These are phyloP conservation scores for Ifrita kowaldi DNA, from an alignment of 2,113 vertebrate species.

Conservation along the genomic window DNA sequence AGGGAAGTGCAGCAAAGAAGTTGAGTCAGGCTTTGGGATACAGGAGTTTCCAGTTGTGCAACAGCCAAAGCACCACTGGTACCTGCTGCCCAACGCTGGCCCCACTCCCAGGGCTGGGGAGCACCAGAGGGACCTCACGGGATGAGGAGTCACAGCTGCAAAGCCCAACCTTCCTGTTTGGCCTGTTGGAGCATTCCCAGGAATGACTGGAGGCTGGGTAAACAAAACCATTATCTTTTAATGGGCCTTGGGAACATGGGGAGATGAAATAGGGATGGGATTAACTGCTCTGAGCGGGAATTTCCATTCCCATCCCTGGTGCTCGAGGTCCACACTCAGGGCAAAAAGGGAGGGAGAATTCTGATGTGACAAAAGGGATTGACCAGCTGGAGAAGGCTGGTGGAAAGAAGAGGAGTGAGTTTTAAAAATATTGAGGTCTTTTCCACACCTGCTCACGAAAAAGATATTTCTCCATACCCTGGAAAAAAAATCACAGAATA, in stretches of 20 bases:
- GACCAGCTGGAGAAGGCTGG: background rate
- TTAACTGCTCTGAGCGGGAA: background rate
- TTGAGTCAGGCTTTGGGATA: background rate
- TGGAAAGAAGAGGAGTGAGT: background rate
- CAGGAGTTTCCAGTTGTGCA: background rate
- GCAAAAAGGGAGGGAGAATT: background rate
- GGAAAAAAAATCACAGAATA: background rate
- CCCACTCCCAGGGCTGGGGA: background rate
- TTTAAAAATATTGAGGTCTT: background rate
- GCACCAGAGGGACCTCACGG: background rate
- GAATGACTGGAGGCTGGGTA: background rate
- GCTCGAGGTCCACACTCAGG: background rate
- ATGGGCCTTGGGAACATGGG: background rate
- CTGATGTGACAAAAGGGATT: background rate
- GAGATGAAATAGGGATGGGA: background rate
- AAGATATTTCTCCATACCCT: background rate
- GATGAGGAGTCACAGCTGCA: background rate
- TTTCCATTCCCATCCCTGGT: background rate
- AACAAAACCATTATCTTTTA: slow-evolving; percentile 21
- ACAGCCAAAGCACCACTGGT: background rate
- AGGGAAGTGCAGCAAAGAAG: background rate
- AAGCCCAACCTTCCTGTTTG: background rate
- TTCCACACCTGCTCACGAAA: background rate
- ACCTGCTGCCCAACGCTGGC: background rate
- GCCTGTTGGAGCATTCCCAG: background rate